Evolutionary conservation across 2,888 invertebrate species (phyloP).

Genomic region (Cyrtodaria siliqua): DNA sequence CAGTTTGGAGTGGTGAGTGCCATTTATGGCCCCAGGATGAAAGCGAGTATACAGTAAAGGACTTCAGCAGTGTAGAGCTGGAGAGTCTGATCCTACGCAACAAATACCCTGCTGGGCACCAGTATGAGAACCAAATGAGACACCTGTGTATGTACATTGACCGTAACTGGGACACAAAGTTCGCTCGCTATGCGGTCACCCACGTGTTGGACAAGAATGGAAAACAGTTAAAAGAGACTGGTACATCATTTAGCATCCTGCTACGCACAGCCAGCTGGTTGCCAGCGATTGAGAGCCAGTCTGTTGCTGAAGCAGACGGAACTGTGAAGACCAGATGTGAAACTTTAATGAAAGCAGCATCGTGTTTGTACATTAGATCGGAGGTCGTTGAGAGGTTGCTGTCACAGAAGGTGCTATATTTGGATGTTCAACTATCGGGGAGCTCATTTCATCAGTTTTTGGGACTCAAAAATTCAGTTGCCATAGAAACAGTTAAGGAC

Average conservation of each 20-base stretch:
- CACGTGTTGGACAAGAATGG: conserved; percentile 62
- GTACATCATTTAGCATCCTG: conserved; percentile 78
- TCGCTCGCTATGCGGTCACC: conserved; percentile 55
- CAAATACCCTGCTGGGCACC: conserved; percentile 20
- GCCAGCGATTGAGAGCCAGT: conserved; percentile 68
- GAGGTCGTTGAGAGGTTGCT: conserved; percentile 67
- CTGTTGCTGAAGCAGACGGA: conserved; percentile 24
- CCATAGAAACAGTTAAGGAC: conserved; percentile 67
- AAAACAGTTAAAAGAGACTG: conserved; percentile 60
- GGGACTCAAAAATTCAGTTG: conserved; percentile 70
- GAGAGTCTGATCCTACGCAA: conserved; percentile 70
- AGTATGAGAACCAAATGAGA: conserved; percentile 75
- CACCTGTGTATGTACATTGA: conserved; percentile 70
- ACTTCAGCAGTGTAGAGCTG: conserved; percentile 79
- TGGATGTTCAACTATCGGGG: conserved; percentile 63
- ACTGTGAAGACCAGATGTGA: conserved; percentile 5
- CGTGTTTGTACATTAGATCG: conserved; percentile 57
- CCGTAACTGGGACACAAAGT: conserved; percentile 70
- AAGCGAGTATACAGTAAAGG: conserved; percentile 69
- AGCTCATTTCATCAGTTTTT: conserved; percentile 75
- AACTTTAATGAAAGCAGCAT: conserved; percentile 52
- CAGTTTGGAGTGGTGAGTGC: conserved; percentile 73
- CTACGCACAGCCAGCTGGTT: conserved; percentile 77
- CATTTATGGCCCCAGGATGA: conserved; percentile 69
- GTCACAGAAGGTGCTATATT: conserved; percentile 77